Base-by-base conservation (phyloP, 2,113 vertebrate genomes). In the Panthera leo region DNA sequence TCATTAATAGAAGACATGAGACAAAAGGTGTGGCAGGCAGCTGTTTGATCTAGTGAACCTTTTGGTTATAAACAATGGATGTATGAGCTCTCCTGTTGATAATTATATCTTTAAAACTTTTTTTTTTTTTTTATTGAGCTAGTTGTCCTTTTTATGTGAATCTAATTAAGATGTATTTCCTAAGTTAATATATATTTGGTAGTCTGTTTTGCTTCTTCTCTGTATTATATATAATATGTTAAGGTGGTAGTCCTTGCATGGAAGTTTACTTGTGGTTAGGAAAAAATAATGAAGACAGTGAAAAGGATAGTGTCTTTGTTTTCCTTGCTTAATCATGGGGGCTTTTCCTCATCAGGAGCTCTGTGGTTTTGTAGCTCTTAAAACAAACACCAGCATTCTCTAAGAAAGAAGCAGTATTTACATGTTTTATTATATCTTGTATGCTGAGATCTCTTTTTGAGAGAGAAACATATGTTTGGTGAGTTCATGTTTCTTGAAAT, bases 401-500 rank as follows among this genome's bases (percentile, higher is more conserved):
- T 85, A 82, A 88, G 71, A 96, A 96, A 91, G 84, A 86, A 96
- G 55, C 18, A 75, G 12, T 68, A 63, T 73, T 97, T 87, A 25
- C 82, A 39, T 89, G 90, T 94, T 96, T 90, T 97, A 95, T 92
- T 91, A 80, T 96, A 61, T 84, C 68, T 91, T 91, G 61, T 96
- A 96, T 55, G 53, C 51, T 94, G 61, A 97, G 71, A 63, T 95
- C 67, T 95, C 84, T 96, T 96, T 86, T 89, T 93, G 53, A 95
- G 90, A 85, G 23, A 90, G 92, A 93, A 93, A 92, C 91, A 91
- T 93, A 95, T 97, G 96, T 97, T 97, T 96, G 15, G 39, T 97
- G 89, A 97, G 94, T 97, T 97, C 89, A 45, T 75, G 71, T 94
- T 98, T 97, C 94, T 97, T 96, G 92, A 97, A 98, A 95, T 86